Conservation (phyloP, 2,113 vertebrate genomes). For the Prunella fulvescens region DNA sequence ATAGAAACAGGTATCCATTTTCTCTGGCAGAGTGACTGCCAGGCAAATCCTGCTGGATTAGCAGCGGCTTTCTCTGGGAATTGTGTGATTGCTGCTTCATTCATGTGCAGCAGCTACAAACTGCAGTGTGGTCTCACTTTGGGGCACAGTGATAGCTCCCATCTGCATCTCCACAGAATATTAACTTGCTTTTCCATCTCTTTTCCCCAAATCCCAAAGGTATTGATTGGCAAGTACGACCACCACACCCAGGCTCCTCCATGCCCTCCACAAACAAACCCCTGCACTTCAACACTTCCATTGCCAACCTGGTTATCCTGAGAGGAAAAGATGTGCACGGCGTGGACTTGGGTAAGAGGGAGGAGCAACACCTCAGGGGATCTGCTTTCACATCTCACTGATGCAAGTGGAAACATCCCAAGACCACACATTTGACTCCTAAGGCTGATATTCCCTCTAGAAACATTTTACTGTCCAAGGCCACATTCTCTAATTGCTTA, state of each 20-base stretch:
- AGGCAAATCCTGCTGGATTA: background rate
- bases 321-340: slow-evolving; percentile 85
- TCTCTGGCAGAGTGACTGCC: background rate
- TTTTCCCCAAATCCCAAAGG: slow-evolving; percentile 66
- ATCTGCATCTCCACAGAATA: background rate
- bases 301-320: slow-evolving; percentile 91
- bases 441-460: background rate
- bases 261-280: slow-evolving; percentile 32
- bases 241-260: slow-evolving; percentile 42
- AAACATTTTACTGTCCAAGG: background rate
- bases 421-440: background rate
- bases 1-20: background rate
- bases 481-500: background rate
- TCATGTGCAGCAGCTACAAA: background rate
- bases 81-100: background rate
- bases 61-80: background rate
- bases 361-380: background rate
- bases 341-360: slow-evolving; percentile 78
- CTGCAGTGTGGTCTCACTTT: background rate
- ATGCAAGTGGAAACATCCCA: background rate
- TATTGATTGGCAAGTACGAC: slow-evolving; percentile 87
- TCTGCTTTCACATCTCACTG: background rate
- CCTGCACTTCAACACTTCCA: slow-evolving; percentile 82
- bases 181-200: background rate
- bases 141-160: background rate